These are phyloP conservation scores for Alces alces DNA, from an alignment of 2,113 vertebrate species.

Conservation along the genomic window DNA sequence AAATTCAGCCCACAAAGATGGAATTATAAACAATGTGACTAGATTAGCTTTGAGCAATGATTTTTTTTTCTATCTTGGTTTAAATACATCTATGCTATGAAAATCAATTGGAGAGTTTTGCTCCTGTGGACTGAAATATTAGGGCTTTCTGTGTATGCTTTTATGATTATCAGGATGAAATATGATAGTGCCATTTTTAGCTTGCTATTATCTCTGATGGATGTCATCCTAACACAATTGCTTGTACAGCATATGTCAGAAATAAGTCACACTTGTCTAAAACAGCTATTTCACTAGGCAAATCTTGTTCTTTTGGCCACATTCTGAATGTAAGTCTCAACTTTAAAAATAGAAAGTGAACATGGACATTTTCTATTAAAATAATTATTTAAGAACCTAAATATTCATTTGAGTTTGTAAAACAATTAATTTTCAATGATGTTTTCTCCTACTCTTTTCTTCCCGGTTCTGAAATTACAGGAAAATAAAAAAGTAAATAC, in stretches of 20 bases:
- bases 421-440: neutral
- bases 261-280: slow-evolving; percentile 52
- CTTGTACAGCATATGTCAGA: slow-evolving; percentile 54
- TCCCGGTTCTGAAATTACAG: neutral
- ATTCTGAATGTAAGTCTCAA: slow-evolving; percentile 24
- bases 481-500: neutral
- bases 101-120: slow-evolving; percentile 11
- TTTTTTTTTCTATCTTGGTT: neutral
- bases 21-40: slow-evolving; percentile 11
- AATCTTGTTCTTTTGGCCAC: neutral
- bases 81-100: neutral
- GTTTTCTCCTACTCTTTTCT: neutral
- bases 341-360: slow-evolving; percentile 34
- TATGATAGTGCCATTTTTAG: slow-evolving; percentile 53
- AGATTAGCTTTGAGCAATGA: neutral
- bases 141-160: slow-evolving; percentile 29
- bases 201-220: slow-evolving; percentile 50
- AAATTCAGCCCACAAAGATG: neutral
- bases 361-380: neutral
- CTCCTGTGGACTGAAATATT: neutral
- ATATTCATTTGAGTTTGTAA: neutral
- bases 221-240: slow-evolving; percentile 45
- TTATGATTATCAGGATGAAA: slow-evolving; percentile 58
- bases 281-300: slow-evolving; percentile 10
- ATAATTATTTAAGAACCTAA: neutral